Evolutionary conservation across 2,797 vertebrate species (phyloP).

Genomic region (Corythornis leucogaster): DNA sequence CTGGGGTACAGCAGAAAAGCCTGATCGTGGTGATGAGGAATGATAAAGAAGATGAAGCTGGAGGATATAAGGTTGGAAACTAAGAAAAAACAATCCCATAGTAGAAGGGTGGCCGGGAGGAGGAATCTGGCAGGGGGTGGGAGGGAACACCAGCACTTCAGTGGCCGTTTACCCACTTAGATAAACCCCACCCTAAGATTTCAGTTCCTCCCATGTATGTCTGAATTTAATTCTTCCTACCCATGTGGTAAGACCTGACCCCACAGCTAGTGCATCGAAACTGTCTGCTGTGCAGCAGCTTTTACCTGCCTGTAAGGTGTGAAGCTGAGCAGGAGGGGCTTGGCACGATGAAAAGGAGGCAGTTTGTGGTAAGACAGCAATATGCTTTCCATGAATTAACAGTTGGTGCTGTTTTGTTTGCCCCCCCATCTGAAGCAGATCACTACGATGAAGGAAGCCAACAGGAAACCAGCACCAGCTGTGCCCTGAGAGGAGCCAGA

Average conservation of each 20-base stretch:
- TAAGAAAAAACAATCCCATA: background rate
- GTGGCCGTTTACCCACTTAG: background rate
- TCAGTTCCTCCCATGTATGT: slow-evolving; percentile 31
- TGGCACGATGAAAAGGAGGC: background rate
- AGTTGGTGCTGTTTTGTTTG: background rate
- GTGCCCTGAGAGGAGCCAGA: background rate
- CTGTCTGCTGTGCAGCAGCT: background rate
- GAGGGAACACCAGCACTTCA: background rate
- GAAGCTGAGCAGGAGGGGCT: background rate
- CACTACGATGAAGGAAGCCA: background rate
- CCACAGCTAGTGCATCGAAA: background rate
- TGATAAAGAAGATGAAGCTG: background rate
- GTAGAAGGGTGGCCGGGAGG: background rate
- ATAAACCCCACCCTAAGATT: slow-evolving; percentile 11
- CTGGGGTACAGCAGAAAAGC: background rate
- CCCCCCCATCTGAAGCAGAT: background rate
- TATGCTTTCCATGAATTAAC: background rate
- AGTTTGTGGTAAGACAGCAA: background rate
- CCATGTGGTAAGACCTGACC: background rate
- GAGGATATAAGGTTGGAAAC: background rate
- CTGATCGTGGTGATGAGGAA: background rate
- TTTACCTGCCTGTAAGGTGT: background rate
- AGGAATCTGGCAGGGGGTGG: background rate
- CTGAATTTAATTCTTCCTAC: background rate
- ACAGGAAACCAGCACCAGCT: background rate